Evolutionary conservation across 2,113 vertebrate species (phyloP).

Genomic region (Tyrannus savana): DNA sequence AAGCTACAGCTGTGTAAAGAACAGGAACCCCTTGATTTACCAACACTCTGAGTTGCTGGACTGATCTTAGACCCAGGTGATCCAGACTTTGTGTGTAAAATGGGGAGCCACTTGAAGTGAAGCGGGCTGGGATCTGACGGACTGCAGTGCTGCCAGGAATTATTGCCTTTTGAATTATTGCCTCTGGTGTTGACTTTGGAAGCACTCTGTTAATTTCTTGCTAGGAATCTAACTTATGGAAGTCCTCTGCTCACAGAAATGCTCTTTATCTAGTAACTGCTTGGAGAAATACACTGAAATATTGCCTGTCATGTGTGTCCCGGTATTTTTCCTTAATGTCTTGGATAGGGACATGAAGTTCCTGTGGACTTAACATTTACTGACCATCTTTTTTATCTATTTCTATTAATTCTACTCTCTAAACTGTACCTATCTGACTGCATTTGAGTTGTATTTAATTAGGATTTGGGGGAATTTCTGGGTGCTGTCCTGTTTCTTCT

Average conservation of each 20-base stretch:
- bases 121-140: neutral
- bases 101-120: neutral
- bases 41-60: fast-evolving
- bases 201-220: neutral
- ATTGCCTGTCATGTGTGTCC: neutral
- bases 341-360: neutral
- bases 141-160: neutral
- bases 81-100: neutral
- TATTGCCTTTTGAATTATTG: neutral
- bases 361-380: neutral
- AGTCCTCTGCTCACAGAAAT: neutral
- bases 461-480: neutral
- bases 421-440: neutral
- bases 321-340: neutral
- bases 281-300: neutral
- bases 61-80: neutral
- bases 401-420: neutral
- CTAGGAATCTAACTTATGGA: neutral
- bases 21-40: neutral
- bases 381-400: neutral
- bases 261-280: neutral
- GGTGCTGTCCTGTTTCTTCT: neutral
- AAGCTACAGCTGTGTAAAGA: neutral
- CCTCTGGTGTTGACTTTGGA: neutral
- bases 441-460: neutral